phyloP scores from a whole-genome alignment of 2,888 invertebrate genomes.

The Andrena trimmerana region DNA sequence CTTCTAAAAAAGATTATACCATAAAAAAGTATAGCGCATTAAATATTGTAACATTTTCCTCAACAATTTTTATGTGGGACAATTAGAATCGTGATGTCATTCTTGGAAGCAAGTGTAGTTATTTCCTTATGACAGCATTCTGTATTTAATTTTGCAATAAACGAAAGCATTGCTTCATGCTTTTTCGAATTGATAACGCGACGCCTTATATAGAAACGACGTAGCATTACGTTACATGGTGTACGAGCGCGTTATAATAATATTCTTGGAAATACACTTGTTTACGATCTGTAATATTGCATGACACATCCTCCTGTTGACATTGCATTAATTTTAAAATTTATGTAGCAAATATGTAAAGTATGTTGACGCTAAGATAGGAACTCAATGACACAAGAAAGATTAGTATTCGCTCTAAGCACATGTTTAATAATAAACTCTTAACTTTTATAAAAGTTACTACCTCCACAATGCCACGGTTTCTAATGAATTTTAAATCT shows the following conservation, averaged over 20 bases:
- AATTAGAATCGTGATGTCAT: not conserved
- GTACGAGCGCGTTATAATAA: not conserved
- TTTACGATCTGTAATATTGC: not conserved
- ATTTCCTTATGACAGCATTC: not conserved
- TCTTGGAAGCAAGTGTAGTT: conserved; percentile 5
- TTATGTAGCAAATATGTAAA: not conserved
- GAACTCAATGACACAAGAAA: conserved; percentile 1
- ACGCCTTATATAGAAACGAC: no score
- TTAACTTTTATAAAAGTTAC: no score
- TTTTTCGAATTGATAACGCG: not conserved
- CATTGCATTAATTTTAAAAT: conserved; percentile 1
- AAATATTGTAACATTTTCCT: no score
- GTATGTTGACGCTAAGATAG: no score
- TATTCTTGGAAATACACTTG: conserved; percentile 7
- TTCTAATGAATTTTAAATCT: no score
- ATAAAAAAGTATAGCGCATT: no score
- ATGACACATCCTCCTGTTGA: not conserved
- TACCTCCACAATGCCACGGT: no score
- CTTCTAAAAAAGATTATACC: no score
- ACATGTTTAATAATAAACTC: no score
- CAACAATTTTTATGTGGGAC: no score
- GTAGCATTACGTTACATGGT: not conserved
- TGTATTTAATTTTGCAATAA: not conserved
- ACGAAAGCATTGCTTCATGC: conserved; percentile 3
- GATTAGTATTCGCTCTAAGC: no score